A percentile compares a stretch with the other conserved stretches of the same genome.
Conservation (phyloP, 2,113 vertebrate genomes). For the Dissostichus mawsoni region DNA sequence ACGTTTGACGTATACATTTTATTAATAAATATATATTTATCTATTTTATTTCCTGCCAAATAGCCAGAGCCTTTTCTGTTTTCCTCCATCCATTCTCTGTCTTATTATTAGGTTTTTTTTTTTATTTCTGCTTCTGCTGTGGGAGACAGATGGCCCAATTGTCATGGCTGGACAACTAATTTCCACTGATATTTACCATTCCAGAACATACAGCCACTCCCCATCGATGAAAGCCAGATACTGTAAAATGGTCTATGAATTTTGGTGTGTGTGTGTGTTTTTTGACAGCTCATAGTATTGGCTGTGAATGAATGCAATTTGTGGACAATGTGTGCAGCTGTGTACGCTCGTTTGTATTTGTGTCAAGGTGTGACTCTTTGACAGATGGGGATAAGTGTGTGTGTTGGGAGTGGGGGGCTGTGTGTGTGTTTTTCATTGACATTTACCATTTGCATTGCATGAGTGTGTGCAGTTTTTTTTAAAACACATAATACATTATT, state of each 20-base stretch:
- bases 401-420: neutral
- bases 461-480: constrained; percentile 1
- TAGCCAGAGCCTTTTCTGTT: neutral
- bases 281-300: constrained; percentile 36
- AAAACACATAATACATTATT: neutral
- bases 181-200: constrained; percentile 56
- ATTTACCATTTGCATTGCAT: constrained; percentile 1
- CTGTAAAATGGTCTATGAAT: constrained; percentile 51
- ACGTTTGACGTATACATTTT: neutral
- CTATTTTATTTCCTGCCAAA: neutral
- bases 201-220: constrained; percentile 20
- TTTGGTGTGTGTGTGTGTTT: constrained; percentile 20
- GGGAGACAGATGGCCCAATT: constrained; percentile 46
- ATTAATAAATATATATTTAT: neutral
- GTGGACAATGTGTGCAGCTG: constrained; percentile 33
- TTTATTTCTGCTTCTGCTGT: constrained; percentile 29
- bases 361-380: constrained; percentile 24
- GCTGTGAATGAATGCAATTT: constrained; percentile 31
- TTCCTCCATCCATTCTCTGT: constrained; percentile 20
- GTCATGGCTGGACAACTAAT: constrained; percentile 55
- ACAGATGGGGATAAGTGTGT: constrained; percentile 8
- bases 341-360: constrained; percentile 17
- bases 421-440: constrained; percentile 3
- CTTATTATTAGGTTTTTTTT: constrained; percentile 28
- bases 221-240: constrained; percentile 33